These are phyloP conservation scores for Casuarius casuarius DNA, from an alignment of 2,113 vertebrate species.

Conservation along the genomic window DNA sequence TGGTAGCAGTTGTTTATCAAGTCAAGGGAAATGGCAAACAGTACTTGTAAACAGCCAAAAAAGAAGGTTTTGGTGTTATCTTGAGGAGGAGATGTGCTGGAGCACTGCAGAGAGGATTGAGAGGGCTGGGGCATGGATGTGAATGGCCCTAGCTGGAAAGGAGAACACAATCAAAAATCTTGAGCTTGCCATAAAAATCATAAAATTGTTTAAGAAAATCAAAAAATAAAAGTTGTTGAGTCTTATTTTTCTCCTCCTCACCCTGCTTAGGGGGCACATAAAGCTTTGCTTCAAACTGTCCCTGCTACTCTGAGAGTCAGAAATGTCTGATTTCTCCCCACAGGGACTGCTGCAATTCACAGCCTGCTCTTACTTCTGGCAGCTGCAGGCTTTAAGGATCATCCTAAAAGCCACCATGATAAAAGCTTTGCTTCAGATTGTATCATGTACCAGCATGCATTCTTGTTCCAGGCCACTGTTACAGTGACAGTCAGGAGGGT, in stretches of 20 bases:
- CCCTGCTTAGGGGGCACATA: background rate
- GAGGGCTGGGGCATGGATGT: background rate
- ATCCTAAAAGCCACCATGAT: background rate
- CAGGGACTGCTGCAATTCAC: accelerated
- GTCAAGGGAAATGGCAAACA: background rate
- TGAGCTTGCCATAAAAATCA: background rate
- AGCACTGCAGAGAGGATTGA: background rate
- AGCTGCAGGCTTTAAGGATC: background rate
- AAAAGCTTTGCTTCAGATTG: background rate
- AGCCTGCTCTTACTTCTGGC: background rate
- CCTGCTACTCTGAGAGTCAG: background rate
- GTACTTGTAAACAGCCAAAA: background rate
- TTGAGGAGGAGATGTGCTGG: background rate
- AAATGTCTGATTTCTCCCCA: background rate
- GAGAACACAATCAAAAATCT: background rate
- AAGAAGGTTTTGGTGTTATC: background rate
- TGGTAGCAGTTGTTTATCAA: background rate
- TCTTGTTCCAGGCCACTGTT: background rate
- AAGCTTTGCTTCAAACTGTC: background rate
- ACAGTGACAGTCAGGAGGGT: background rate
- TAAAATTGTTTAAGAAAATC: background rate
- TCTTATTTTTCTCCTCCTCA: background rate
- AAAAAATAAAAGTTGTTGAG: accelerated
- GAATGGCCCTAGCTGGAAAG: background rate
- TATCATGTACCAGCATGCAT: background rate